Evolutionary conservation across 2,797 vertebrate species (phyloP).

Genomic region (Myotis vivesi): DNA sequence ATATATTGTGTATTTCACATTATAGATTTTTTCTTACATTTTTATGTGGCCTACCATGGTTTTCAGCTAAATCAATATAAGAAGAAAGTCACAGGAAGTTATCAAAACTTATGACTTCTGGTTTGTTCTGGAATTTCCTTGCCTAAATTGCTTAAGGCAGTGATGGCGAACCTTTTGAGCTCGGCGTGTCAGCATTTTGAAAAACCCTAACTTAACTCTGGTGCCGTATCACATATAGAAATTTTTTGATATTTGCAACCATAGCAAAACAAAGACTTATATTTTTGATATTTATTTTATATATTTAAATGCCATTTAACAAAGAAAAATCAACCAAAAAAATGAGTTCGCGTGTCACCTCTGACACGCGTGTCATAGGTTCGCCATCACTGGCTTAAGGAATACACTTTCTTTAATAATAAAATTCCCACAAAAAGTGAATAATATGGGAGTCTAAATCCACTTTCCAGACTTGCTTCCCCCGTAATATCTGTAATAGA

Average conservation of each 20-base stretch:
- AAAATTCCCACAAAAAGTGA: constrained; percentile 42
- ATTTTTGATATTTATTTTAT: too few species aligned
- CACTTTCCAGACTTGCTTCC: constrained; percentile 57
- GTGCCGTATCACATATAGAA: too few species aligned
- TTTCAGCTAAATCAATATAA: constrained; percentile 1
- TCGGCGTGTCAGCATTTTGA: too few species aligned
- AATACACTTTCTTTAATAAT: not conserved
- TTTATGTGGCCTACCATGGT: not conserved
- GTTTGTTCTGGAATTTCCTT: constrained; percentile 47
- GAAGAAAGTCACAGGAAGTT: constrained; percentile 20
- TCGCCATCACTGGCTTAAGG: not conserved
- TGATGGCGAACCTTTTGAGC: too few species aligned
- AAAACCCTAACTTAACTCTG: too few species aligned
- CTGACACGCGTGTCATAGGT: too few species aligned
- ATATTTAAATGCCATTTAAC: too few species aligned
- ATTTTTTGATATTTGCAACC: too few species aligned
- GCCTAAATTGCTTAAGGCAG: constrained; percentile 13
- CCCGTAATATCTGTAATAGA: constrained; percentile 74
- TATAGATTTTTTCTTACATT: not conserved
- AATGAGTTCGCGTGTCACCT: too few species aligned
- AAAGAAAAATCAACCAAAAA: too few species aligned
- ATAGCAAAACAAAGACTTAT: too few species aligned
- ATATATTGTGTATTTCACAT: not conserved
- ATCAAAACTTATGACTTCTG: not conserved
- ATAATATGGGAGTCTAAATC: constrained; percentile 51